Evolutionary conservation across 2,888 invertebrate genomes (phyloP).

Genomic region (Phortica okadai): DNA sequence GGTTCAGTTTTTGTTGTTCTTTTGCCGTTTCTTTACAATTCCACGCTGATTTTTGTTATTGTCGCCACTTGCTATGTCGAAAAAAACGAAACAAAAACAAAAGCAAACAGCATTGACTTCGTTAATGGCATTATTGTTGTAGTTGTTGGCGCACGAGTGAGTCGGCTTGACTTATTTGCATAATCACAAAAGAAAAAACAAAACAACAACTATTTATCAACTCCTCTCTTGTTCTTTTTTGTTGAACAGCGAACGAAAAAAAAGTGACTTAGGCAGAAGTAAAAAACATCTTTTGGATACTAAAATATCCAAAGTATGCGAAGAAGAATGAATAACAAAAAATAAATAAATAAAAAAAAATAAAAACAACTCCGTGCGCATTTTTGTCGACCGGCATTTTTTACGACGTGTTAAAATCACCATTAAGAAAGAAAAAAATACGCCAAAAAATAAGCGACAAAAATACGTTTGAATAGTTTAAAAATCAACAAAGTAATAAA

Average conservation of each 20-base stretch:
- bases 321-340: not conserved
- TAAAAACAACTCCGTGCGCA: not conserved
- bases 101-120: slow-evolving; percentile 34
- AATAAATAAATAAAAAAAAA: not conserved
- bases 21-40: slow-evolving; percentile 27
- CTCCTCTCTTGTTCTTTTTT: slow-evolving; percentile 8
- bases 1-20: no score
- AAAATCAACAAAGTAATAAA: not conserved
- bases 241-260: not conserved
- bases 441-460: not conserved
- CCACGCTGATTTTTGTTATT: slow-evolving; percentile 23
- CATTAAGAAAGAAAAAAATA: not conserved
- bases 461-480: not conserved
- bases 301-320: not conserved
- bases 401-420: not conserved
- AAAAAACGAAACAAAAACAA: not conserved
- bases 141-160: not conserved
- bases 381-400: slow-evolving; percentile 11
- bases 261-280: not conserved
- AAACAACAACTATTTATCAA: slow-evolving; percentile 19
- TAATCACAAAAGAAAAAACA: slow-evolving; percentile 42
- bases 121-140: slow-evolving; percentile 33
- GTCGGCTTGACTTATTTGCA: slow-evolving; percentile 32
- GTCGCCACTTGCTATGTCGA: not conserved
- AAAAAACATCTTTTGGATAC: not conserved